Percentiles rank a stretch among this genome's conserved stretches.
Evolutionary conservation across 2,797 vertebrate genomes (phyloP).

Genomic region (Lycodopsis pacificus): DNA sequence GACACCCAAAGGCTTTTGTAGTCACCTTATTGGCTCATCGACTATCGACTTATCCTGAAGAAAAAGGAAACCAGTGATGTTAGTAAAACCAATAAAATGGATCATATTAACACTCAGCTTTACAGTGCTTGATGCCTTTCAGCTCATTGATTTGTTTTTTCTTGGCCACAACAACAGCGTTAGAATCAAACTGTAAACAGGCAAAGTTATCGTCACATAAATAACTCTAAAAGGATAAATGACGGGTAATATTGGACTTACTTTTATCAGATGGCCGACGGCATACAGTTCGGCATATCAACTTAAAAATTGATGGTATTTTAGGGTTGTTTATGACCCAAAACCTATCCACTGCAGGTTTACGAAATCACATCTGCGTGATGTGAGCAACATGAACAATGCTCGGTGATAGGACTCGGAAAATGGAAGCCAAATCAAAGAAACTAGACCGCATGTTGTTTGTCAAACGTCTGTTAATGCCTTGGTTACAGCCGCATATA

Average conservation of each 20-base stretch:
- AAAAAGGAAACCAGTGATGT: background rate
- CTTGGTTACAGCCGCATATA: background rate
- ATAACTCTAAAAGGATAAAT: background rate
- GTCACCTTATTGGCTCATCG: conserved; percentile 3
- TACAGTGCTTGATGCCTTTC: background rate
- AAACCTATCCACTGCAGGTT: background rate
- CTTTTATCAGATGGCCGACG: background rate
- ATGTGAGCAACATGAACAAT: conserved; percentile 13
- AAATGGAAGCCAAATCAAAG: conserved; percentile 23
- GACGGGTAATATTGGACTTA: background rate
- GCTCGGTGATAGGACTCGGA: background rate
- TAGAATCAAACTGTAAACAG: background rate
- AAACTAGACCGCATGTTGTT: conserved; percentile 4
- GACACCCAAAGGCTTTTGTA: background rate
- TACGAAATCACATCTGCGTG: conserved; percentile 28
- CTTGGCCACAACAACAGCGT: background rate
- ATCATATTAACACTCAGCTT: background rate
- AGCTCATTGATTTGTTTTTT: background rate
- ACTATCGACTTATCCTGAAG: background rate
- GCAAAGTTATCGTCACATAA: background rate
- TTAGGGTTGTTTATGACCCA: background rate
- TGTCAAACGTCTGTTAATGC: conserved; percentile 20
- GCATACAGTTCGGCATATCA: background rate
- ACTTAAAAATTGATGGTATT: background rate
- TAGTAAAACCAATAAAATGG: background rate